A percentile compares a stretch with the other conserved stretches of the same genome.
phyloP scores from a whole-genome alignment of 2,113 vertebrate species.

The Crypturellus undulatus region DNA sequence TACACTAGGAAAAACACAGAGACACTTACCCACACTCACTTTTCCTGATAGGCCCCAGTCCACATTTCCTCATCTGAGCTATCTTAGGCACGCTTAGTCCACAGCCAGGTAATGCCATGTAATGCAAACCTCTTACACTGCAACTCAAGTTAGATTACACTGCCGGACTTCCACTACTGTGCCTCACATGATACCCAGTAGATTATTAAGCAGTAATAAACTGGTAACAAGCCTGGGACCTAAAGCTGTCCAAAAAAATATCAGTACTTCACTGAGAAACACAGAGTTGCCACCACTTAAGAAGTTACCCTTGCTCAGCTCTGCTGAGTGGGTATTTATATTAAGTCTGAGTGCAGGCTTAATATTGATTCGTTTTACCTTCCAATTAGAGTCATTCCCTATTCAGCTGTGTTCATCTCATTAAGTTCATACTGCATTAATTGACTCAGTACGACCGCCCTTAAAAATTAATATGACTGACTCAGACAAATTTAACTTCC shows the following conservation, averaged over 20 bases:
- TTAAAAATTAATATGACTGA: background rate
- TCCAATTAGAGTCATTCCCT: background rate
- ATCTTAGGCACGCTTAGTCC: background rate
- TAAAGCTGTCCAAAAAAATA: background rate
- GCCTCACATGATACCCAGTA: background rate
- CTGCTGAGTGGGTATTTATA: background rate
- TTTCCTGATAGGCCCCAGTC: background rate
- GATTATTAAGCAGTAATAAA: constrained; percentile 48
- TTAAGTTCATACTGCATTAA: background rate
- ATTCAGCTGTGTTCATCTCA: background rate
- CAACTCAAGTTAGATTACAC: constrained; percentile 39
- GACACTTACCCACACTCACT: background rate
- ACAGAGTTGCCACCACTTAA: background rate
- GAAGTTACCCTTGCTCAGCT: background rate
- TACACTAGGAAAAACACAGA: background rate
- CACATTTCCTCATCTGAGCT: accelerated
- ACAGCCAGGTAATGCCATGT: background rate
- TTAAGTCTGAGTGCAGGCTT: background rate
- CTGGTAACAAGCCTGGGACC: constrained; percentile 23
- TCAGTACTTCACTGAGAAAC: background rate
- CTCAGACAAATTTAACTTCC: background rate
- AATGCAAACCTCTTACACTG: constrained; percentile 9
- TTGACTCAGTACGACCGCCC: background rate
- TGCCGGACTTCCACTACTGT: background rate
- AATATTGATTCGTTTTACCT: constrained; percentile 5